Evolutionary conservation across 2,888 invertebrate species (phyloP), one percentile per base, ranked within the genome.

Genomic region (Acrobasis consociella): DNA sequence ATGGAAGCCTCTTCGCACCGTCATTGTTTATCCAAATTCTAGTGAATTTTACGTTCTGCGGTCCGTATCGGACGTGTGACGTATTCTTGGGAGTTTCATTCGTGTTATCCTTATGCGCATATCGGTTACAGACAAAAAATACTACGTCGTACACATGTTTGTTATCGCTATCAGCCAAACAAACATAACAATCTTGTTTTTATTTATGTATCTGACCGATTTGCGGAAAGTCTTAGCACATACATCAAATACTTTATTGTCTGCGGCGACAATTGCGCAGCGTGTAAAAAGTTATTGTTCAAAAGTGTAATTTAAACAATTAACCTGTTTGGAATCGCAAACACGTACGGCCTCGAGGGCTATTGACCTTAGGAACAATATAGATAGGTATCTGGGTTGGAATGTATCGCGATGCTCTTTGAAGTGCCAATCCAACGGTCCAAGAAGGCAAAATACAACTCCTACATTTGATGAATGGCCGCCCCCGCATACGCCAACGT

Each of bases 391-490:
- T 67, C 62, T 67, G 62, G 66, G 69, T 67, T 69, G 68, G 68
- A 38, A 52, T 56, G 62, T 62, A 50, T 22, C 56, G 76, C 67
- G 76, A 77, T 80, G 66, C 73, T 65, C 64, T 67, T 62, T 67
- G 72, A 69, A 72, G 73, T 73, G 69, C 64, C 72, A 69, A 66
- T 70, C 73, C 75, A 79, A 74, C 71, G 72, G 68, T 67, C 68
- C 68, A 67, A 71, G 70, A 58, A 51, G 52, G 49, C 17, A 46
- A 50, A 62, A 69, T 65, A n/a, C 65, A 66, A 75, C 68, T 74
- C 66, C 10, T 56, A 56, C 16, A 72, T 72, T 69, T 71, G 71
- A 74, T 78, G 76, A 80, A 78, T 76, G 72, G 72, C 61, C 78
- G 77, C 76, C 77, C 73, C 73, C 76, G 67, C 72, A 66, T 67